Percentiles rank a stretch among this genome's conserved stretches.
Evolutionary conservation across 2,113 vertebrate genomes (phyloP).

Genomic region (Pollachius pollachius): DNA sequence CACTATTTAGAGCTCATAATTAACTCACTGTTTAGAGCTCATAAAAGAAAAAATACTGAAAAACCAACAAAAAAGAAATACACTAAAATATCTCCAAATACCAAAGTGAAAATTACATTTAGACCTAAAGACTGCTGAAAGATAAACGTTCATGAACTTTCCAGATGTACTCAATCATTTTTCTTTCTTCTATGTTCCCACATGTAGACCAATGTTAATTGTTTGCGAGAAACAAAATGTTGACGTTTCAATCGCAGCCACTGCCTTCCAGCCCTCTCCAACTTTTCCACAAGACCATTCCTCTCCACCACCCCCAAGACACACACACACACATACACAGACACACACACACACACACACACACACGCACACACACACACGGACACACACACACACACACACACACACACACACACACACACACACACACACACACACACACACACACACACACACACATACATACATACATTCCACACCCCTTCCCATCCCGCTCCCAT

Average conservation of each 20-base stretch:
- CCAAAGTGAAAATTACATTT: neutral
- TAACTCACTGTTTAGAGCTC: too few relatives aligned
- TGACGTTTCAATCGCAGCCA: neutral
- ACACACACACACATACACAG: too few relatives aligned
- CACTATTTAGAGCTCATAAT: too few relatives aligned
- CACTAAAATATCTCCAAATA: too few relatives aligned
- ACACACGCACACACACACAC: too few relatives aligned
- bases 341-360: too few relatives aligned
- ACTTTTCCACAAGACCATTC: too few relatives aligned
- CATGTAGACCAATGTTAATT: neutral
- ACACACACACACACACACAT: neutral
- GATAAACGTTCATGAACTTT: neutral
- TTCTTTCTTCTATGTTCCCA: neutral
- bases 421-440: conserved; percentile 1
- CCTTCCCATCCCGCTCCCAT: neutral
- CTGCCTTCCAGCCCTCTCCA: too few relatives aligned
- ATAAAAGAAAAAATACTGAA: too few relatives aligned
- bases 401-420: conserved; percentile 1
- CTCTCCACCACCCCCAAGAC: too few relatives aligned
- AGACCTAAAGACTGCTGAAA: neutral
- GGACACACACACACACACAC: conserved; percentile 14
- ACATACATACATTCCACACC: neutral
- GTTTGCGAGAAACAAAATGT: neutral
- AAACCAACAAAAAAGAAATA: too few relatives aligned
- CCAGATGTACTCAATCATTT: neutral